These are phyloP conservation scores for Parazoanthus swiftii DNA, from an alignment of 92 coral and sea anemone species.

Conservation along the genomic window DNA sequence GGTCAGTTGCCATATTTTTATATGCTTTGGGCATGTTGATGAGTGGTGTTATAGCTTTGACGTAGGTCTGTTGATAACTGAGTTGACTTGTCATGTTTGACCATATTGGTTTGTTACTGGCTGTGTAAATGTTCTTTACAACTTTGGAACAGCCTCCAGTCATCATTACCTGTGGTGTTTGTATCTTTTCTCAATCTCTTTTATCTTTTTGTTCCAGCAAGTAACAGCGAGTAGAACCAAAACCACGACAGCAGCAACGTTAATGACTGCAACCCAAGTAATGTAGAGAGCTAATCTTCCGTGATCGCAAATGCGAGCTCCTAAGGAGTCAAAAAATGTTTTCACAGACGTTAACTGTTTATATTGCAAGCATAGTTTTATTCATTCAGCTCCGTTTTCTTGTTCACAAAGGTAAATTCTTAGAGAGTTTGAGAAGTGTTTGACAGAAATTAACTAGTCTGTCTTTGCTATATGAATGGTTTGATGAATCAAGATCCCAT, in stretches of 20 bases:
- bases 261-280: background rate
- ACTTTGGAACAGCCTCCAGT: background rate
- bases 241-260: background rate
- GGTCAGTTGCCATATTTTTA: too few relatives aligned
- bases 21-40: too few relatives aligned
- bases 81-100: background rate
- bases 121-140: too few relatives aligned
- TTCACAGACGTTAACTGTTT: background rate
- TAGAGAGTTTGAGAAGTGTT: background rate
- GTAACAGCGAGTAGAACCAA: background rate
- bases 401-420: background rate
- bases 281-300: background rate
- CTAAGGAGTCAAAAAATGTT: background rate
- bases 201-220: background rate
- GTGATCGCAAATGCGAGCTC: background rate
- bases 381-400: background rate
- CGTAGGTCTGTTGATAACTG: background rate
- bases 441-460: background rate
- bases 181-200: background rate
- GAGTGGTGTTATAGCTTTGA: too few relatives aligned
- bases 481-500: too few relatives aligned
- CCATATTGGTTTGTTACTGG: too few relatives aligned
- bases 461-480: too few relatives aligned
- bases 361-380: background rate
- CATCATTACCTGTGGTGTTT: background rate